These are phyloP conservation scores for Oscheius onirici DNA, from an alignment of 2,888 invertebrate species.

Conservation along the genomic window DNA sequence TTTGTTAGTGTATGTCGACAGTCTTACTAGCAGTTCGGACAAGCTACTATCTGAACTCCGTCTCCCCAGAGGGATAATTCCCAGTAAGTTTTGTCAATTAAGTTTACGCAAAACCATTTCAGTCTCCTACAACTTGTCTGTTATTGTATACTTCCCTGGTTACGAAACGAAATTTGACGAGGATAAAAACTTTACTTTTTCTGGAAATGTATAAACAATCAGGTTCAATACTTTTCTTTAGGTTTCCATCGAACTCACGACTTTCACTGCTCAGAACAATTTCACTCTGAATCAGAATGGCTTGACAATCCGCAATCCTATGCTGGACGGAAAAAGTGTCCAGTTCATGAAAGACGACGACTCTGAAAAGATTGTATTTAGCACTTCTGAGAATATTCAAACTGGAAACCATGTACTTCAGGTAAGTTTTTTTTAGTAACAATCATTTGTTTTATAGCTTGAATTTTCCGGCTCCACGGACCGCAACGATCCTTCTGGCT, in stretches of 20 bases:
- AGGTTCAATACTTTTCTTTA: background rate
- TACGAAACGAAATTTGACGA: background rate
- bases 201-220: conserved; percentile 2
- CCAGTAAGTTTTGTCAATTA: too few species aligned
- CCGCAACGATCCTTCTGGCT: background rate
- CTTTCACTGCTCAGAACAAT: too few species aligned
- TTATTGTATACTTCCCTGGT: background rate
- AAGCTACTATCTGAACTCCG: too few species aligned
- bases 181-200: background rate
- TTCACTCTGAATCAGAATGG: too few species aligned
- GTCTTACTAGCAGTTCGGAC: too few species aligned
- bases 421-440: background rate
- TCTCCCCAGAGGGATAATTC: background rate
- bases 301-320: too few species aligned
- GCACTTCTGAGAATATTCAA: too few species aligned
- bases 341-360: too few species aligned
- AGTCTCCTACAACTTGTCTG: background rate
- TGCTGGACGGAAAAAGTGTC: too few species aligned
- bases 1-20: too few species aligned
- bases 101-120: background rate
- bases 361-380: too few species aligned
- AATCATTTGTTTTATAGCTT: background rate
- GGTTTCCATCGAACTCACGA: background rate
- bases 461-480: too few species aligned
- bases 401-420: background rate